These are phyloP conservation scores for Nothoprocta perdicaria DNA, from an alignment of 2,113 vertebrate species.

Conservation along the genomic window DNA sequence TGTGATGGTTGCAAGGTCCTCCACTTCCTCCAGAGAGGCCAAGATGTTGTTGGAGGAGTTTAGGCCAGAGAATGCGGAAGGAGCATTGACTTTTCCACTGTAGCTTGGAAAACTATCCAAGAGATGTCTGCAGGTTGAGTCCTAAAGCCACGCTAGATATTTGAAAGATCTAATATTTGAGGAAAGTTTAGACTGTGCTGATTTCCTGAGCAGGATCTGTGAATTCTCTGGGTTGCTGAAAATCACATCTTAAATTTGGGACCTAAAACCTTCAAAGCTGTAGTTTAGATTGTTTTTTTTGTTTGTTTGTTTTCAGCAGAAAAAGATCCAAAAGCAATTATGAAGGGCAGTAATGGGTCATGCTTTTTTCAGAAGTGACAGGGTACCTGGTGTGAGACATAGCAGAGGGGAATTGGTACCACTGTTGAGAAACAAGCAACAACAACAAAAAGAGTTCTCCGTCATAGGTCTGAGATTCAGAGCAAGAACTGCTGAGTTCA, in stretches of 20 bases:
- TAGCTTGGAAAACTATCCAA: not conserved
- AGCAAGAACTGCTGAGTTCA: not conserved
- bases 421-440: not conserved
- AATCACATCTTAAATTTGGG: not conserved
- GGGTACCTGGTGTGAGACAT: not conserved
- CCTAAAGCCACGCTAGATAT: accelerated
- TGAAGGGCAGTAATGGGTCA: not conserved
- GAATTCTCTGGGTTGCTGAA: not conserved
- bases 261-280: not conserved
- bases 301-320: not conserved
- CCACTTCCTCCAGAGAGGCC: not conserved
- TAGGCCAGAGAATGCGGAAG: not conserved
- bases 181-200: not conserved
- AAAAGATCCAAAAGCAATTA: not conserved
- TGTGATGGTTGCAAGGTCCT: not conserved
- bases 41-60: accelerated
- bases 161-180: not conserved
- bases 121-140: not conserved
- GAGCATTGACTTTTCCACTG: not conserved
- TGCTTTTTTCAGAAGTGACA: not conserved
- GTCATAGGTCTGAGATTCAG: not conserved
- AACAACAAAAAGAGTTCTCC: not conserved
- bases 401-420: slow-evolving; percentile 5
- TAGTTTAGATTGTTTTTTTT: not conserved
- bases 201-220: not conserved